Evolutionary conservation across 2,113 vertebrate genomes (phyloP), one percentile per base, ranked within the genome.

Genomic region (Phrynocephalus versicolor): DNA sequence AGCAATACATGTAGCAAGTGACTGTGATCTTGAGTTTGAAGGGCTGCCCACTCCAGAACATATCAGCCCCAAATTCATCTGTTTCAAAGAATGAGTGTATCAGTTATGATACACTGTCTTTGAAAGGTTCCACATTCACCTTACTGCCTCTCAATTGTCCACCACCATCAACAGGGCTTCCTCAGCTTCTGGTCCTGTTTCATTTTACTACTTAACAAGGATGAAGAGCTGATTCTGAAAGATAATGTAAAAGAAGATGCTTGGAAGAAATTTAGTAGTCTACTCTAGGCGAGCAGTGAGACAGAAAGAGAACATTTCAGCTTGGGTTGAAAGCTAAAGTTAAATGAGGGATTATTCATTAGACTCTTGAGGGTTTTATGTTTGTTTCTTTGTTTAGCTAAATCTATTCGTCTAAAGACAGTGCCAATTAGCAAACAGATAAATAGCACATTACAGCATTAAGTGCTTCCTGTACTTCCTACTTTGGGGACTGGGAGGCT

Each of bases 401-500:
- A 71, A 45, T 60, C 55, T 35, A 73, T 57, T 81, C 90, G 86
- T 88, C 87, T 57, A 89, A 80, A 87, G 90, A 86, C 70, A 87
- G 64, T 91, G 85, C 76, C 81, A 85, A 67, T 80, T 85, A 85
- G 60, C 57, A 91, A 91, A 89, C 62, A 86, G 87, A 73, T 88
- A 84, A 92, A 85, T 77, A 82, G 87, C 67, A 70, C 74, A 87
- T 86, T 85, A 85, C 13, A 87, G 87, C 85, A 88, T 81, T 64
- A 92, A 75, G 73, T 81, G 71, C 65, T 86, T 77, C 87, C n/a
- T 90, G 70, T 76, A 10, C 35, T 89, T 87, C 78, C 86, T 88
- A 77, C 60, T 33, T n/a, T 65, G 62, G 80, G 87, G 88, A 85
- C 16, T 1, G 0, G 82, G 86, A 64, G 16, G 0, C 83, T 89